A percentile compares a stretch with the other conserved stretches of the same genome.
Conservation (phyloP, 2,888 invertebrate genomes). For the Oscheius sp. region DNA sequence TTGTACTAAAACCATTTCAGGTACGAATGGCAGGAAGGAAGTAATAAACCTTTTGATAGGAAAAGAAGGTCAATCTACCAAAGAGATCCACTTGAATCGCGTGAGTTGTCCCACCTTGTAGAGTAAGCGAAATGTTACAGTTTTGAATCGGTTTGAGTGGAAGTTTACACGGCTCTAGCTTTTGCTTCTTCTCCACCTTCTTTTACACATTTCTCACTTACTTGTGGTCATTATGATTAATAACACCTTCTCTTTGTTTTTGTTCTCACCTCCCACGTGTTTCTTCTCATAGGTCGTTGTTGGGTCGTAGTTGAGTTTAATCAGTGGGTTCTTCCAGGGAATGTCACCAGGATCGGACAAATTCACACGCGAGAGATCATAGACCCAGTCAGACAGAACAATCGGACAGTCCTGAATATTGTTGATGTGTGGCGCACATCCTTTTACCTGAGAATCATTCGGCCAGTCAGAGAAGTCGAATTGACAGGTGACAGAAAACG, state of each 20-base stretch:
- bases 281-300: constrained; percentile 52
- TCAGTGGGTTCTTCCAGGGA: constrained; percentile 56
- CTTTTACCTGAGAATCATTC: constrained; percentile 63
- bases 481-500: constrained; percentile 71
- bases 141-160: constrained; percentile 9
- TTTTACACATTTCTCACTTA: not conserved
- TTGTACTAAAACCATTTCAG: constrained; percentile 39
- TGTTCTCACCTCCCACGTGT: constrained; percentile 61
- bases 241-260: not conserved
- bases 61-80: constrained; percentile 1
- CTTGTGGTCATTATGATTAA: not conserved
- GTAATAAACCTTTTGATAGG: not conserved
- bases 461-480: constrained; percentile 71
- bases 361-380: constrained; percentile 69
- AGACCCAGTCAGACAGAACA: constrained; percentile 72
- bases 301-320: constrained; percentile 68
- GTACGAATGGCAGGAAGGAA: constrained; percentile 64
- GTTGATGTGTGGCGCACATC: not conserved
- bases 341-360: constrained; percentile 59
- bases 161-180: constrained; percentile 1
- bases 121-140: not conserved
- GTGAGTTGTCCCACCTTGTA: not conserved
- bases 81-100: constrained; percentile 5
- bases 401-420: constrained; percentile 65
- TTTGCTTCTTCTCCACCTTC: not conserved